Base-by-base conservation (phyloP, 2,113 vertebrate species). In the Caretta caretta region DNA sequence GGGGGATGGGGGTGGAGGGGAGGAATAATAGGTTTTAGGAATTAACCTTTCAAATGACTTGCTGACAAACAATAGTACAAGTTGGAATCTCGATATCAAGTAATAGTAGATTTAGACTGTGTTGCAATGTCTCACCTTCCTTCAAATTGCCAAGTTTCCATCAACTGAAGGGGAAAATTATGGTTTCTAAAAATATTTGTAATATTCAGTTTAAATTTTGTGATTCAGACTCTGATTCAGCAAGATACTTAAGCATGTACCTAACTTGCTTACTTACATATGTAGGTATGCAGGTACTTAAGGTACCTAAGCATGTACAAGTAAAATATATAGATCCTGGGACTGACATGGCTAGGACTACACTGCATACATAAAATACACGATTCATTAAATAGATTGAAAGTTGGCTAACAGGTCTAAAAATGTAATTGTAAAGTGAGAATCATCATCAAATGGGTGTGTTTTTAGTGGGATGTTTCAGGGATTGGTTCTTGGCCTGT, bases 1-100 rank as follows among this genome's bases (percentile, higher is more conserved):
- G 20, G 53, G 1, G 29, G 5, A 12, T 10, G 27, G 57, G 5
- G 14, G 22, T 27, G 27, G 51, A 35, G 19, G 19, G 22, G 27
- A 57, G 51, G n/a, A 95, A 84, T 20, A 76, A 89, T 0, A 14
- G 49, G 65, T 54, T 90, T 97, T 91, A 92, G 72, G 53, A 49
- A 82, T 38, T 85, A 3, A 91, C 93, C 90, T 93, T 53, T 35
- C 69, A 87, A 95, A 92, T 62, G 1, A 92, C 76, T 92, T 93
- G 38, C 65, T 93, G 92, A 76, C 84, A 95, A 90, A 86, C 78
- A 65, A 94, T 0, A 0, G 35, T 11, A 42, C 3, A 5, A 1
- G 57, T 49, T 65, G 56, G 53, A n/a, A 42, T 86, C n/a, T 0
- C 6, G 59, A 35, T 35, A 89, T 59, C 24, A 46, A 79, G 87